Evolutionary conservation across 2,888 invertebrate genomes (phyloP).

Genomic region (Cataglyphis altisquamis): DNA sequence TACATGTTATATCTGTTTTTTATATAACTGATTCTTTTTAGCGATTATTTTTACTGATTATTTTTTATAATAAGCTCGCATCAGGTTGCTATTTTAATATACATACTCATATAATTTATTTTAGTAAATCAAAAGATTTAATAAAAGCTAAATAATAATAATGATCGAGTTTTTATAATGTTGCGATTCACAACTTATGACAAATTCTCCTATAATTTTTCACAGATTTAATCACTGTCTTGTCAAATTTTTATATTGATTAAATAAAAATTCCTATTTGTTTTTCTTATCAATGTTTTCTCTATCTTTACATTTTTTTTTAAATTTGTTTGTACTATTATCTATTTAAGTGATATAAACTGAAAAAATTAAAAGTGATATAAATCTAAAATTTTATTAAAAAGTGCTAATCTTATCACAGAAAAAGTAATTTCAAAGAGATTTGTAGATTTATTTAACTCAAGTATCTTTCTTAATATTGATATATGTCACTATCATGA

Average conservation of each 20-base stretch:
- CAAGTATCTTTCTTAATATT: background rate
- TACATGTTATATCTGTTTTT: background rate
- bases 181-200: background rate
- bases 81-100: background rate
- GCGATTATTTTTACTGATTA: background rate
- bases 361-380: background rate
- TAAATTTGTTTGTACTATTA: background rate
- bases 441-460: background rate
- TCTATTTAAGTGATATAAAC: no score
- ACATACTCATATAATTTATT: background rate
- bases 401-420: background rate
- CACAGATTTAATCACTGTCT: background rate
- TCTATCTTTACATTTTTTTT: background rate
- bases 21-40: background rate
- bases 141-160: conserved; percentile 7
- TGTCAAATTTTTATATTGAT: background rate
- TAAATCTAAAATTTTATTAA: background rate
- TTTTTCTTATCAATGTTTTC: background rate
- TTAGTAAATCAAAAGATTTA: background rate
- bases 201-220: background rate
- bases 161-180: background rate
- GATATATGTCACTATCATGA: background rate
- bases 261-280: background rate
- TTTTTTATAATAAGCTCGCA: background rate
- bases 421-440: background rate